These are phyloP conservation scores for Creontiades dilutus DNA, from an alignment of 2,888 invertebrate species.

Conservation along the genomic window DNA sequence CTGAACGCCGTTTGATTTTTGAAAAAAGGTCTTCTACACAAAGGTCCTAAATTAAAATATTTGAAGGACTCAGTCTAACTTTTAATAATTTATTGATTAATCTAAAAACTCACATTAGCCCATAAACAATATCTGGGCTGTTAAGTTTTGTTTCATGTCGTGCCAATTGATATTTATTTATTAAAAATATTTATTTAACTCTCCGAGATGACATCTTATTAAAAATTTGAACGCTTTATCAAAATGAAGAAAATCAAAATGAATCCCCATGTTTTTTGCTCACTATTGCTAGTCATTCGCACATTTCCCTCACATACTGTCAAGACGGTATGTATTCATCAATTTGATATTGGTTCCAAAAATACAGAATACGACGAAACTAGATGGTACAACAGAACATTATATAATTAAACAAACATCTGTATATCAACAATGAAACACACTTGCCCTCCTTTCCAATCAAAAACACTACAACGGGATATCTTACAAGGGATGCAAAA, in stretches of 20 bases:
- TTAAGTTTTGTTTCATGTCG: conserved; percentile 40
- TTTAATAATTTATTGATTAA: conserved; percentile 6
- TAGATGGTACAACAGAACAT: background rate
- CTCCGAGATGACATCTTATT: background rate
- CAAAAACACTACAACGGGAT: too few relatives aligned
- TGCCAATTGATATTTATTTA: conserved; percentile 48
- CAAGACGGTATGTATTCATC: background rate
- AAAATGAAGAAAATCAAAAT: conserved; percentile 43
- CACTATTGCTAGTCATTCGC: conserved; percentile 65
- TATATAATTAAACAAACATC: background rate
- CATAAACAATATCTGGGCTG: background rate
- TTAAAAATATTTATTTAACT: conserved; percentile 30
- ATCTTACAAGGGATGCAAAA: background rate
- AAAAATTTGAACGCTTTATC: background rate
- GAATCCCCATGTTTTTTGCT: conserved; percentile 33
- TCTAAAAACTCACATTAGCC: conserved; percentile 14
- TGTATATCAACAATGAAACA: background rate
- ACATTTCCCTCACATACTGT: background rate
- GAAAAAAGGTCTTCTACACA: background rate
- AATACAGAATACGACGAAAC: too few relatives aligned
- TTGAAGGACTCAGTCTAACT: background rate
- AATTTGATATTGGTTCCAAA: background rate
- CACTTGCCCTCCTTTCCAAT: too few relatives aligned
- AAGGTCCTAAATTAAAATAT: background rate
- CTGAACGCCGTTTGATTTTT: too few relatives aligned